These are phyloP conservation scores for Triplophysa siluroides DNA, from an alignment of 2,113 vertebrate species.

Conservation along the genomic window DNA sequence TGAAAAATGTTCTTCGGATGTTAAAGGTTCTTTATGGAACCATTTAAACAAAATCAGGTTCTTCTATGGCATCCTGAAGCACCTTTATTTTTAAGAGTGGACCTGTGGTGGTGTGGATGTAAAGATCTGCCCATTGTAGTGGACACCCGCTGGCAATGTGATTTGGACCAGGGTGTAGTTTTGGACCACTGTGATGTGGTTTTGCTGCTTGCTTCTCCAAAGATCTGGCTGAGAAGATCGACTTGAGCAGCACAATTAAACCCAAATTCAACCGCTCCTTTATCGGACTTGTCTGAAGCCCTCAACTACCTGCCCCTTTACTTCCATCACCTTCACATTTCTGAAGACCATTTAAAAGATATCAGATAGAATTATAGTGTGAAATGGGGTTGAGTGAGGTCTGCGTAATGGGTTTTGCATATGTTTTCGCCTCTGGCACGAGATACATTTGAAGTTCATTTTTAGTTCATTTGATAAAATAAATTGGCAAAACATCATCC, in stretches of 20 bases:
- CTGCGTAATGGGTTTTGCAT: conserved; percentile 46
- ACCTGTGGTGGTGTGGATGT: neutral
- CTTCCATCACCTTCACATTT: conserved; percentile 45
- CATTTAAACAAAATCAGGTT: too few species aligned
- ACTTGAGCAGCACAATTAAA: conserved; percentile 31
- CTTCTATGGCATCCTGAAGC: too few species aligned
- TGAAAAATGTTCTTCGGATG: too few species aligned
- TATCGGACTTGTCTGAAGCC: conserved; percentile 37
- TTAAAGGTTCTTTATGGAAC: too few species aligned
- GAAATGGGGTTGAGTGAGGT: conserved; percentile 54
- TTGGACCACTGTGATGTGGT: neutral
- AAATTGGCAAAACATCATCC: conserved; percentile 57
- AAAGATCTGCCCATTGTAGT: neutral
- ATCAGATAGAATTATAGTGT: conserved; percentile 59
- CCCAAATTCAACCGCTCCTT: conserved; percentile 40
- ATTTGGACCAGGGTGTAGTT: neutral
- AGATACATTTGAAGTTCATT: conserved; percentile 55
- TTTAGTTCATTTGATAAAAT: conserved; percentile 56
- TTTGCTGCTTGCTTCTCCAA: conserved; percentile 3
- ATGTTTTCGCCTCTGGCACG: conserved; percentile 46
- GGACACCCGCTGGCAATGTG: neutral
- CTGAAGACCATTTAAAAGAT: conserved; percentile 47
- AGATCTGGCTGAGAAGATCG: conserved; percentile 34
- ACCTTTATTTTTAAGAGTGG: too few species aligned
- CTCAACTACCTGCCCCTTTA: conserved; percentile 37